Conservation (phyloP, 2,888 invertebrate genomes). For the Hololepta plana region DNA sequence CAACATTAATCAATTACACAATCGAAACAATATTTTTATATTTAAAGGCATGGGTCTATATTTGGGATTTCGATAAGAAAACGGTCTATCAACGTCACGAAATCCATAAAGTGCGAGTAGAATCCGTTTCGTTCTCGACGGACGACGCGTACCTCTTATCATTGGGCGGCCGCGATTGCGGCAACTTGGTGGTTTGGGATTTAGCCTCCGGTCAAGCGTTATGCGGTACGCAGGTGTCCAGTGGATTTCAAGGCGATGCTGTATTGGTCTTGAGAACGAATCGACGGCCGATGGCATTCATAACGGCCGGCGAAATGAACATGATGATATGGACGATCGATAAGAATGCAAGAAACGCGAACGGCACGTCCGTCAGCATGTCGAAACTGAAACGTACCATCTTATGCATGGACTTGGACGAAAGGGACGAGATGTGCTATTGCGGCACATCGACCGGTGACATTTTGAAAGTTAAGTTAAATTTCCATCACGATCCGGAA, state of each 20-base stretch:
- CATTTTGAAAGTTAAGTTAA: constrained; percentile 39
- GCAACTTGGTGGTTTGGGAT: constrained; percentile 74
- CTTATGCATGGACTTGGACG: constrained; percentile 51
- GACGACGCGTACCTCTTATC: constrained; percentile 69
- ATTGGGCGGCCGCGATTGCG: constrained; percentile 75
- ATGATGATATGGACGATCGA: constrained; percentile 51
- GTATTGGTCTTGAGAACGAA: constrained; percentile 31
- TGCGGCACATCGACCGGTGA: constrained; percentile 79
- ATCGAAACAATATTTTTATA: background rate
- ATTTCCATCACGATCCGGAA: constrained; percentile 38
- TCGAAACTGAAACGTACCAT: constrained; percentile 64
- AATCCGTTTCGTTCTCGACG: constrained; percentile 66
- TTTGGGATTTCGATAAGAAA: constrained; percentile 67
- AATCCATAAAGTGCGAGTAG: constrained; percentile 76
- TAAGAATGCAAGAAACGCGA: constrained; percentile 46
- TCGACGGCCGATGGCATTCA: constrained; percentile 42
- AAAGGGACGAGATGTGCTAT: constrained; percentile 53
- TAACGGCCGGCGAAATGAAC: constrained; percentile 55
- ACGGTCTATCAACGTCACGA: constrained; percentile 49
- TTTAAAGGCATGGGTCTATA: constrained; percentile 38
- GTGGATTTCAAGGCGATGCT: constrained; percentile 22
- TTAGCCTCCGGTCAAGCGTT: constrained; percentile 30
- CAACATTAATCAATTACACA: background rate
- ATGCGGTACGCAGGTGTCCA: constrained; percentile 27
- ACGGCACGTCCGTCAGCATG: constrained; percentile 53